Conservation (phyloP, 2,113 vertebrate species). For the Myiagra hebetior region DNA sequence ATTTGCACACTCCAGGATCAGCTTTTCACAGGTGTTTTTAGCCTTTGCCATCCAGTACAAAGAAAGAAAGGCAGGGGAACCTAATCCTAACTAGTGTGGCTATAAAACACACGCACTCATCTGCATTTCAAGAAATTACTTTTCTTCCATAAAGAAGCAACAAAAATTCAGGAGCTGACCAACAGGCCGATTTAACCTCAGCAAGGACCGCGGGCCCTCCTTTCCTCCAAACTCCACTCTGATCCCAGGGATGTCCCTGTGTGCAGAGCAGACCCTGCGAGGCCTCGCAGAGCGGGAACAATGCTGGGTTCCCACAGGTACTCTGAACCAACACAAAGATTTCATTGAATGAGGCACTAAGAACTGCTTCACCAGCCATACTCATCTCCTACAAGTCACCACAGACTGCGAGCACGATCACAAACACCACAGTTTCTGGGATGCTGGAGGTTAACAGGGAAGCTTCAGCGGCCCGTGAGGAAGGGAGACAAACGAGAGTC, state of each 20-base stretch:
- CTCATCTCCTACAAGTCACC: background rate
- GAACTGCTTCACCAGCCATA: background rate
- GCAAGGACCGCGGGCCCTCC: background rate
- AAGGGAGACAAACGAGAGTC: background rate
- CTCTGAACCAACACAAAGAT: background rate
- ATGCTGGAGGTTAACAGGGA: background rate
- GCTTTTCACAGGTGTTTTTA: background rate
- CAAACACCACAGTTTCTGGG: background rate
- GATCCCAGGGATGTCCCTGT: fast-evolving
- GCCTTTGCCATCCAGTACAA: background rate
- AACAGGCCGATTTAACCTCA: background rate
- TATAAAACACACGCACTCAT: fast-evolving
- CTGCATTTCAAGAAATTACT: background rate
- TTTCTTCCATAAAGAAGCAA: background rate
- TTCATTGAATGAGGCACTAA: background rate
- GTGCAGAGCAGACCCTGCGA: fast-evolving
- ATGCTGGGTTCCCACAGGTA: background rate
- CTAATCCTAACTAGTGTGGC: background rate
- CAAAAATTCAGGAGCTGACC: background rate
- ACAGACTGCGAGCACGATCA: fast-evolving
- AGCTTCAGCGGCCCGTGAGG: background rate
- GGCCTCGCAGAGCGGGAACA: background rate
- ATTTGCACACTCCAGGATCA: fast-evolving
- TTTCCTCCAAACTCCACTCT: background rate
- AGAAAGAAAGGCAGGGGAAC: background rate